These are phyloP conservation scores for Peromyscus aztecus DNA, from an alignment of 2,797 vertebrate species.

Conservation along the genomic window DNA sequence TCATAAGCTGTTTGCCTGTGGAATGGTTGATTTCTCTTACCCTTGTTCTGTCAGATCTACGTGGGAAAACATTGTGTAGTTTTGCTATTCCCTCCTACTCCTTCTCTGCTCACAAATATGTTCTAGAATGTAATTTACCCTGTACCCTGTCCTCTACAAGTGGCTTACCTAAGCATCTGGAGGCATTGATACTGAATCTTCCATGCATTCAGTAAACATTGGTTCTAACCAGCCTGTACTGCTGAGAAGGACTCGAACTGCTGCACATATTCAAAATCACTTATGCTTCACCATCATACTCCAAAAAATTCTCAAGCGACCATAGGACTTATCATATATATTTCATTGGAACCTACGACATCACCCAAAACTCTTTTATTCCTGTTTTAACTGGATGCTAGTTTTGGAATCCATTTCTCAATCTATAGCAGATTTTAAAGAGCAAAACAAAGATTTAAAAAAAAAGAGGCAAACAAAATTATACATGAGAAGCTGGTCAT, in stretches of 20 bases:
- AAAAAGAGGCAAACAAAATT: constrained; percentile 21
- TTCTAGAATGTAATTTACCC: not conserved
- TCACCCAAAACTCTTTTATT: not conserved
- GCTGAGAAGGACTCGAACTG: not conserved
- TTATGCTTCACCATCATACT: too few relatives aligned
- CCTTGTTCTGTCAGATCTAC: not conserved
- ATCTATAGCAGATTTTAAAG: not conserved
- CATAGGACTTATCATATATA: not conserved
- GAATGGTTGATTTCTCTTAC: not conserved
- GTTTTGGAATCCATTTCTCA: constrained; percentile 31
- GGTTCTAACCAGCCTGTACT: not conserved
- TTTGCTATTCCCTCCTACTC: not conserved
- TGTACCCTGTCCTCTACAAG: not conserved
- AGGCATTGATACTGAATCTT: not conserved
- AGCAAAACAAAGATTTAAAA: not conserved
- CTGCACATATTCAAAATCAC: not conserved
- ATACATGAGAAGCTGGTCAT: not conserved
- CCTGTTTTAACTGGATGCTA: not conserved
- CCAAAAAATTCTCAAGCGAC: not conserved
- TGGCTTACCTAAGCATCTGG: not conserved
- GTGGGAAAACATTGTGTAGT: not conserved
- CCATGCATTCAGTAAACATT: not conserved
- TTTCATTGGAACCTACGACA: not conserved
- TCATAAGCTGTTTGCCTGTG: not conserved
- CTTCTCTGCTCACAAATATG: not conserved